A percentile compares a stretch with the other conserved stretches of the same genome.
Evolutionary conservation across 2,113 vertebrate species (phyloP).

Genomic region (Mus pahari): DNA sequence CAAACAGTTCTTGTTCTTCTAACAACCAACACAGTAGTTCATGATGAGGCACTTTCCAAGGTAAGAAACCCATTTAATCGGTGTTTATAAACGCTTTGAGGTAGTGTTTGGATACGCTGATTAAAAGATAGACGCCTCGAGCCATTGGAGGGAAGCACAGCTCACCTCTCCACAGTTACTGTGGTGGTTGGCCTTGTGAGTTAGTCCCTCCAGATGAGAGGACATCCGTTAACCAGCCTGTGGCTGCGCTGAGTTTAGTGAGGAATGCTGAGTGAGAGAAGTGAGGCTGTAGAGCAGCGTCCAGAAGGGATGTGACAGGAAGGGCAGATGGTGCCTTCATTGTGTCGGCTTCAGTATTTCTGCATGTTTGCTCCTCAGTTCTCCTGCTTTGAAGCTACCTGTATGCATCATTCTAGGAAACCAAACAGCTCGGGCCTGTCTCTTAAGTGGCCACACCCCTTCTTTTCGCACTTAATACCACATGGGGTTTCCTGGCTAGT

Average conservation of each 20-base stretch:
- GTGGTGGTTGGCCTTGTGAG: neutral
- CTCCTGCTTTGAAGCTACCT: conserved; percentile 2
- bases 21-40: conserved; percentile 98
- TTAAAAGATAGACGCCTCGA: neutral
- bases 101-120: neutral
- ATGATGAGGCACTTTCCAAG: conserved; percentile 98
- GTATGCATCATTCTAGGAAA: neutral
- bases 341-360: neutral
- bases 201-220: neutral
- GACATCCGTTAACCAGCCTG: neutral
- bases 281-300: neutral
- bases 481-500: neutral
- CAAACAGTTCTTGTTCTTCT: conserved; percentile 98
- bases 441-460: neutral
- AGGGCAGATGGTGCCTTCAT: neutral
- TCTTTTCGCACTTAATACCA: neutral
- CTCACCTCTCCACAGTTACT: neutral
- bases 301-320: neutral
- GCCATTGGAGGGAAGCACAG: neutral
- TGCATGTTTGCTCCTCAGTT: neutral
- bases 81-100: neutral
- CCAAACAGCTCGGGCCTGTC: neutral
- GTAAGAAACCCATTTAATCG: conserved; percentile 84
- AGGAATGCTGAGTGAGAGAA: neutral
- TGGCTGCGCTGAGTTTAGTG: neutral